These are phyloP conservation scores for Hetaerina americana DNA, from an alignment of 1,140 invertebrate species.

Conservation along the genomic window DNA sequence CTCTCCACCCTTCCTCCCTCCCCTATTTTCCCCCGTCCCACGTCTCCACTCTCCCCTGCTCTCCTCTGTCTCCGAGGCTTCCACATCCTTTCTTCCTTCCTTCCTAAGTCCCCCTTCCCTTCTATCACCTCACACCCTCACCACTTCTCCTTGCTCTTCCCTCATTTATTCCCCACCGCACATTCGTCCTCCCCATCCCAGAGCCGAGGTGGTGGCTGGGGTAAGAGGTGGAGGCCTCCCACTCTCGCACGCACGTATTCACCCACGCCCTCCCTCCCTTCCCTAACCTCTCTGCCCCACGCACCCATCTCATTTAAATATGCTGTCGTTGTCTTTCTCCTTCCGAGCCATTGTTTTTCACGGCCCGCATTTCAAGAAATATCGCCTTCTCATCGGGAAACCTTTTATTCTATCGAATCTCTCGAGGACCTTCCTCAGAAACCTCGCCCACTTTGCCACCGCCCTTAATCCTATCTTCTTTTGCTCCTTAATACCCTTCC, in stretches of 20 bases:
- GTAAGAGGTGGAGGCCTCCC: too few relatives aligned
- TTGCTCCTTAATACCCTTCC: background rate
- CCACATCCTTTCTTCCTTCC: conserved; percentile 3
- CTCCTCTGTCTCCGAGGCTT: conserved; percentile 8
- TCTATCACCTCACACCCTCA: too few relatives aligned
- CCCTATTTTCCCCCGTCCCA: conserved; percentile 1
- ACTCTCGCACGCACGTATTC: too few relatives aligned
- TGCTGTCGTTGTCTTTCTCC: background rate
- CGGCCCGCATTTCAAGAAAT: background rate
- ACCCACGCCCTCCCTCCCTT: background rate
- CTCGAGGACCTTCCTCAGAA: background rate
- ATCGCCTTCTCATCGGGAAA: too few relatives aligned
- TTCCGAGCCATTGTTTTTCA: background rate
- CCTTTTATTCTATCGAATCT: background rate
- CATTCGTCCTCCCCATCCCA: too few relatives aligned
- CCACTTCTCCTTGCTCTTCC: background rate
- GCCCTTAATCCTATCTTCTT: too few relatives aligned
- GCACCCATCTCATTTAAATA: background rate
- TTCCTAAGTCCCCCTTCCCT: background rate
- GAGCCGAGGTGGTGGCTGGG: too few relatives aligned
- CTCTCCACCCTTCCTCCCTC: background rate
- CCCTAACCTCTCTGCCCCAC: background rate
- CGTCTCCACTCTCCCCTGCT: conserved; percentile 7
- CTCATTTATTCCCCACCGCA: too few relatives aligned
- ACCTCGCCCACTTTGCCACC: background rate